Evolutionary conservation across 1,140 invertebrate genomes (phyloP), one percentile per base, ranked within the genome.

Genomic region (Anastatus disparis): DNA sequence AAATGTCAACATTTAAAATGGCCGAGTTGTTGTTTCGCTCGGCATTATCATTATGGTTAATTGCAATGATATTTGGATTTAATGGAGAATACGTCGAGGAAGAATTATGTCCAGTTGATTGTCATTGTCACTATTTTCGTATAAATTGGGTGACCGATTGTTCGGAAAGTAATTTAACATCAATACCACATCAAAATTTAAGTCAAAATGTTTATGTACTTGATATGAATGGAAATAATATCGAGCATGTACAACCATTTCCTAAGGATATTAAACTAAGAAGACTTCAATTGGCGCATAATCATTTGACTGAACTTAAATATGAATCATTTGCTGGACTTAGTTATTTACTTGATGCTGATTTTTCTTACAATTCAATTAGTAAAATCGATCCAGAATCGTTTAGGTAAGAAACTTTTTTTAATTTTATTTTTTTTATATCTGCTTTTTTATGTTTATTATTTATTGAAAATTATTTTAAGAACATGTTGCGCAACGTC

Each of bases 141-240:
- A 89, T 92, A 78, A 92, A 92, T 81, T 92, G 90, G 91, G 91
- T 93, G 69, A 92, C 91, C 1, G 91, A 93, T 74, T 92, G 91
- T 75, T 93, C 91, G 0, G 90, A 92, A 76, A 92, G 90, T 79
- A 92, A 92, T 79, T 84, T 92, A n/a, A 92, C 91, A 2, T 86
- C 86, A 58, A 89, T 92, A 22, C 91, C 91, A 0, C 90, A 90
- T 77, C 86, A 88, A 24, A 89, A 91, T 70, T 86, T 92, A 35
- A 91, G 91, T 77, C 85, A 86, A 15, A 91, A 91, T 77, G 90
- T 92, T 8, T 92, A 93, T 80, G 86, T 92, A 64, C 81, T 93
- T 66, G 91, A 93, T 77, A 85, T 92, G 83, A 92, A 92, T 75
- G 90, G 89, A 38, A 92, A 92, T 78, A 89, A 89, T 71, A 87